These are phyloP conservation scores for Megaceryle torquata DNA, from an alignment of 2,113 vertebrate genomes.

Conservation along the genomic window DNA sequence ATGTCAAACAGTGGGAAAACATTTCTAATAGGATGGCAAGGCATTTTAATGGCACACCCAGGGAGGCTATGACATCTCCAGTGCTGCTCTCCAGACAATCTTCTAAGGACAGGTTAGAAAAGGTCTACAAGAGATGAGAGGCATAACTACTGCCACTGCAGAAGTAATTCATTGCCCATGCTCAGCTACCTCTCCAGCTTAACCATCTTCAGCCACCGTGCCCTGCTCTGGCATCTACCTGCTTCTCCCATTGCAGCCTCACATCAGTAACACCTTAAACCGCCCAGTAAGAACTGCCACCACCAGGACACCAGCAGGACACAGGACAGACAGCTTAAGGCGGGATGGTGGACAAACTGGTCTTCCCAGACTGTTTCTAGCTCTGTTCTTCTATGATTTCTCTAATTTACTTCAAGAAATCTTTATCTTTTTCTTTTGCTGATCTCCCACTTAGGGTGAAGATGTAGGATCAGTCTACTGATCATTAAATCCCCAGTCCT, in stretches of 20 bases:
- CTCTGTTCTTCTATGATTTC: not conserved
- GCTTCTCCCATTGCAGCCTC: not conserved
- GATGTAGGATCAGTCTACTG: not conserved
- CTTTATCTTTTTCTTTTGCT: not conserved
- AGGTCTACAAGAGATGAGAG: not conserved
- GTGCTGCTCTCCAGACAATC: not conserved
- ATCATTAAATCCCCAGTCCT: not conserved
- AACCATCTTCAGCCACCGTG: not conserved
- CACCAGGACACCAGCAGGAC: not conserved
- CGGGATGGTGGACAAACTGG: not conserved
- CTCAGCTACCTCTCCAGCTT: not conserved
- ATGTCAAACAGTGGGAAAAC: not conserved
- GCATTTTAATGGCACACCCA: not conserved
- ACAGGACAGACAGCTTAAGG: not conserved
- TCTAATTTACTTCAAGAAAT: not conserved
- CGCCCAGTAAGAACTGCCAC: not conserved
- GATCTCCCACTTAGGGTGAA: not conserved
- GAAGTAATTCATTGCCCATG: not conserved
- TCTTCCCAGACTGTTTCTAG: not conserved
- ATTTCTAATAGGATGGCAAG: not conserved
- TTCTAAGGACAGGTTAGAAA: not conserved
- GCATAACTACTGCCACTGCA: not conserved
- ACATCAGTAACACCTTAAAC: not conserved
- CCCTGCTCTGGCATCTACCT: not conserved
- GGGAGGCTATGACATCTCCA: not conserved